Base-by-base conservation (phyloP, 1,140 invertebrate species). In the Alviniconcha marisindica region DNA sequence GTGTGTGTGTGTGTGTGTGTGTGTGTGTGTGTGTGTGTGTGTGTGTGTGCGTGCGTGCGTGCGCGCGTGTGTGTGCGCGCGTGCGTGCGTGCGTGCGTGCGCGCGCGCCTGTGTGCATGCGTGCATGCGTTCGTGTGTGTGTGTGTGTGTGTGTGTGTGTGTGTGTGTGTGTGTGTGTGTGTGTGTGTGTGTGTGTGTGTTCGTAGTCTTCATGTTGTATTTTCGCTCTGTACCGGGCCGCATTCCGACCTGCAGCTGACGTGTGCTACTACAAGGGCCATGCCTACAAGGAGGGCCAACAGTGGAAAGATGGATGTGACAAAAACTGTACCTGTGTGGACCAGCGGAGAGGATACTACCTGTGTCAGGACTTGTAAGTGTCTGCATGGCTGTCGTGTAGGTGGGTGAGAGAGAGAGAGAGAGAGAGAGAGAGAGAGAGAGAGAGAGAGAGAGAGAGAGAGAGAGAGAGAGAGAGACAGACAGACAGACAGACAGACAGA, bases 221-320 rank as follows among this genome's bases (percentile, higher is more conserved):
- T n/a, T 54, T 12, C 24, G 12, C 12, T 54, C 10, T 54, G 51
- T 24, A 54, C 51, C 51, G 12, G 51, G n/a, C n/a, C n/a, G n/a
- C n/a, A n/a, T n/a, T n/a, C n/a, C n/a, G n/a, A n/a, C n/a, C 36
- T 81, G 56, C 77, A 83, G 82, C 83, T 60, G 82, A 85, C 31
- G 86, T 83, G n/a, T 87, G 86, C 82, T 83, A 82, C 33, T 87
- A 85, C 87, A 86, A 87, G 48, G 84, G 85, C 36, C 48, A 80
- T 18, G 56, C 77, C 10, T 86, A 88, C 82, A 79, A 42, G 31
- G 81, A 86, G 48, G 87, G 87, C 5, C 80, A 84, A 42, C 84
- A 81, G 66, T 87, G 87, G 87, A 78, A 84, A 66, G 86, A 87
- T 77, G 86, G 87, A 7, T 87, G 86, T 71, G 82, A 87, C 63